Evolutionary conservation across 1,140 invertebrate species (phyloP).

Genomic region (Teleopsis dalmanni): DNA sequence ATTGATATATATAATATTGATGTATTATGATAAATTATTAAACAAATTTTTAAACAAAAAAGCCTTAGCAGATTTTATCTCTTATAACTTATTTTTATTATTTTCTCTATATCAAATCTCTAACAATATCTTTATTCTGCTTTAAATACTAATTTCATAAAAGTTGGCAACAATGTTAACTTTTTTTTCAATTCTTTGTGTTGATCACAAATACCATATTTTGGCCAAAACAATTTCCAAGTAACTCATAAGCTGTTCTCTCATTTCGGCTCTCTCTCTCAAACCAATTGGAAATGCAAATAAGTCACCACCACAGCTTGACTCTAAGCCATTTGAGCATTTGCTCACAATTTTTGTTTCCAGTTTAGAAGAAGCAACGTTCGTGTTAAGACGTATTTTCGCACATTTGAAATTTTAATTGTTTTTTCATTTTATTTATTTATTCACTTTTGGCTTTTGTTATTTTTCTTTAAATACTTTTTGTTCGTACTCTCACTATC

Average conservation of each 20-base stretch:
- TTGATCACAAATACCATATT: not conserved
- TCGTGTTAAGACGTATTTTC: slow-evolving; percentile 28
- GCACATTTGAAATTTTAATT: too few species aligned
- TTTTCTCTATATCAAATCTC: too few species aligned
- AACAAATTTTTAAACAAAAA: too few species aligned
- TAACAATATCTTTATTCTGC: too few species aligned
- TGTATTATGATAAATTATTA: too few species aligned
- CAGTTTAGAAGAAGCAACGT: slow-evolving; percentile 31
- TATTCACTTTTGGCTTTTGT: not conserved
- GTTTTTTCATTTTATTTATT: not conserved
- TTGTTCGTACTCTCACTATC: not conserved
- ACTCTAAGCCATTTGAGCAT: slow-evolving; percentile 1
- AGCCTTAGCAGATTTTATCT: too few species aligned
- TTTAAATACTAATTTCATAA: too few species aligned
- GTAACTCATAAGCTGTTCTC: not conserved
- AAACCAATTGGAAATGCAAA: slow-evolving; percentile 9
- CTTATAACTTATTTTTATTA: too few species aligned
- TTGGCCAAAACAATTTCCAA: not conserved
- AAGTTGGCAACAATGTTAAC: too few species aligned
- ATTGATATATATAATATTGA: too few species aligned
- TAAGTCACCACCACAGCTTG: not conserved
- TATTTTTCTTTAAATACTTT: not conserved
- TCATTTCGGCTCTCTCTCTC: not conserved
- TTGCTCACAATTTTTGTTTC: slow-evolving; percentile 11
- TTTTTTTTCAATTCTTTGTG: too few species aligned